Base-by-base conservation (phyloP, 2,888 invertebrate species). In the Chaetogeoica ovagalla region DNA sequence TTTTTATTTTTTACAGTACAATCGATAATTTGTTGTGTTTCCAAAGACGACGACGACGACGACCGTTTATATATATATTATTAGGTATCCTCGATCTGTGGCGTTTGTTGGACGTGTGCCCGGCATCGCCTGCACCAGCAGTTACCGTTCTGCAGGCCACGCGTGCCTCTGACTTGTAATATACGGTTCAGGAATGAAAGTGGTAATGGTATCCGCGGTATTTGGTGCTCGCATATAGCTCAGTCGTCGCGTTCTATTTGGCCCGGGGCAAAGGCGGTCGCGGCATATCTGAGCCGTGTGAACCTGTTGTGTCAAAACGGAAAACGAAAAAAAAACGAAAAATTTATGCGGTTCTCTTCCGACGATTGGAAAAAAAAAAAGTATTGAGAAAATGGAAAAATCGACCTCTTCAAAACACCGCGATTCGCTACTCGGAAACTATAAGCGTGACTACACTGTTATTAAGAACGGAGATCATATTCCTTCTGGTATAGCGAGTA, bases 191-290 rank as follows among this genome's bases (percentile, higher is more conserved):
- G 55, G 79, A 79, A 79, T 77, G 77, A 48, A 30, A 48, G 13
- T 48, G 1, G 15, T 62, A 77, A 52, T 62, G 55, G 70, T 77
- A 77, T 79, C 21, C 63, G 55, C 70, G 79, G 39, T 79, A 79
- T 70, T 3, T 79, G 55, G 30, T 30, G 30, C 30, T 30, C 30
- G 4, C 4, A 30, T 30, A 30, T 23, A 48, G 55, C 63, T 79
- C 30, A 62, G 52, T 55, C 70, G 63, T 62, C 71, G 79, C 71
- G 79, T 79, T 77, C 69, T 69, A 77, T 77, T 77, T 77, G 68
- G 69, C 77, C 77, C 17, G 21, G 2, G 30, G 30, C 30, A 30
- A 30, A 30, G 30, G 52, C 39, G 52, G 11, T 11, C 13, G 13
- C 15, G 48, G 13, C 48, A 48, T 77, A 70, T 65, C 39, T 57